Evolutionary conservation across 2,888 invertebrate genomes (phyloP).

Genomic region (Steinernema scapterisci): DNA sequence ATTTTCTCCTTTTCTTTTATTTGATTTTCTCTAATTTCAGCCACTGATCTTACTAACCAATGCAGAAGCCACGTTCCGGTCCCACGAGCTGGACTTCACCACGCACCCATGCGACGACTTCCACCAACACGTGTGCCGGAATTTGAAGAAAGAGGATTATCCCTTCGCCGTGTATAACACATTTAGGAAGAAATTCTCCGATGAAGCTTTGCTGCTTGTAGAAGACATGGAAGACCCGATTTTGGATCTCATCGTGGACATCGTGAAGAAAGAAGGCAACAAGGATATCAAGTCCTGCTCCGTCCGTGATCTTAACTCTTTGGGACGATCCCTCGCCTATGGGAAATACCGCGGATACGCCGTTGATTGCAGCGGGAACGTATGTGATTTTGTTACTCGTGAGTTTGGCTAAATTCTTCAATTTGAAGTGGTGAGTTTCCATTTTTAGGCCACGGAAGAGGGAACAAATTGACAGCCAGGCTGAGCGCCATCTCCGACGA

Average conservation of each 20-base stretch:
- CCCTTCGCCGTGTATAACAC: neutral
- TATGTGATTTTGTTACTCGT: too few relatives aligned
- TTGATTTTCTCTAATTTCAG: too few relatives aligned
- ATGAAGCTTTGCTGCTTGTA: neutral
- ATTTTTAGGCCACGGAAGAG: neutral
- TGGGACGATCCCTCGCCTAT: neutral
- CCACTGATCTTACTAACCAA: too few relatives aligned
- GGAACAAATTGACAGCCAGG: too few relatives aligned
- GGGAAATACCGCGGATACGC: neutral
- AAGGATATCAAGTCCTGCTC: neutral
- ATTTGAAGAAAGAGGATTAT: neutral
- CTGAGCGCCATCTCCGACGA: neutral
- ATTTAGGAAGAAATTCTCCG: neutral
- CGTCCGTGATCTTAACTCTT: neutral
- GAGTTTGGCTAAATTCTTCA: neutral
- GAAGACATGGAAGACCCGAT: neutral
- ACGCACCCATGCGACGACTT: too few relatives aligned
- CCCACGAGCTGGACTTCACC: too few relatives aligned
- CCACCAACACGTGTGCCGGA: neutral
- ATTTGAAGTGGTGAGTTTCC: neutral
- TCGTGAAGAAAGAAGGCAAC: neutral
- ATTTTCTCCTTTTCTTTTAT: too few relatives aligned
- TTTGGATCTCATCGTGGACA: slow-evolving; percentile 11
- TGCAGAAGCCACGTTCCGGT: too few relatives aligned
- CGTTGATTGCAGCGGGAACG: neutral